These are phyloP conservation scores for Montipora capricornis DNA, from an alignment of 64 coral and sea anemone species.

Conservation along the genomic window DNA sequence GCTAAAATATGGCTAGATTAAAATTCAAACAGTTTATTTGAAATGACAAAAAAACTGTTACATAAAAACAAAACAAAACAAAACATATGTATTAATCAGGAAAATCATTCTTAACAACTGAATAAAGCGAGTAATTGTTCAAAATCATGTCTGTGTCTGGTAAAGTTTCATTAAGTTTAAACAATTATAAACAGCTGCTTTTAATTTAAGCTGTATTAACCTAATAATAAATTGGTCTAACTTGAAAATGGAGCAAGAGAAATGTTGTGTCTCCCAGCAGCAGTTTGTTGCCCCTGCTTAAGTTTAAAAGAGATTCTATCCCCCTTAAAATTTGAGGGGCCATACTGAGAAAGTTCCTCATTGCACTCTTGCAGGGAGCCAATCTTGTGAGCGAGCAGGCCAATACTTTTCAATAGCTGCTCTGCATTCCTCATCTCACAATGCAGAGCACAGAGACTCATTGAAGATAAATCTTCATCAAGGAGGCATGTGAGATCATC, in stretches of 20 bases:
- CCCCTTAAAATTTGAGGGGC: too few relatives aligned
- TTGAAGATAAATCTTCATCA: too few relatives aligned
- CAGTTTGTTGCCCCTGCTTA: background rate
- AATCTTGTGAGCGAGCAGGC: too few relatives aligned
- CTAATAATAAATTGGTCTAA: background rate
- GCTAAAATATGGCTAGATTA: background rate
- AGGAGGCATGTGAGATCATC: too few relatives aligned
- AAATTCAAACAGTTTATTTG: background rate
- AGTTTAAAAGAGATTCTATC: too few relatives aligned
- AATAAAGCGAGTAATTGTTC: background rate
- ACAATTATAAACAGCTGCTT: background rate
- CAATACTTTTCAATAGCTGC: too few relatives aligned
- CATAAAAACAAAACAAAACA: background rate
- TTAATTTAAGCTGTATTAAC: background rate
- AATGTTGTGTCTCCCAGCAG: background rate
- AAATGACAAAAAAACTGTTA: background rate
- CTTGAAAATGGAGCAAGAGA: constrained; percentile 16
- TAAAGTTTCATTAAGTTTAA: background rate
- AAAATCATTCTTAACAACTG: background rate
- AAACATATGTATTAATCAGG: background rate
- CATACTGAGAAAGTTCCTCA: too few relatives aligned
- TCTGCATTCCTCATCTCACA: too few relatives aligned
- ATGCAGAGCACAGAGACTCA: too few relatives aligned
- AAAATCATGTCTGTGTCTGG: background rate
- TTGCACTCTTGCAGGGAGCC: too few relatives aligned